Evolutionary conservation across 1,140 invertebrate species (phyloP), one percentile per base, ranked within the genome.

Genomic region (Rhynchophorus ferrugineus): DNA sequence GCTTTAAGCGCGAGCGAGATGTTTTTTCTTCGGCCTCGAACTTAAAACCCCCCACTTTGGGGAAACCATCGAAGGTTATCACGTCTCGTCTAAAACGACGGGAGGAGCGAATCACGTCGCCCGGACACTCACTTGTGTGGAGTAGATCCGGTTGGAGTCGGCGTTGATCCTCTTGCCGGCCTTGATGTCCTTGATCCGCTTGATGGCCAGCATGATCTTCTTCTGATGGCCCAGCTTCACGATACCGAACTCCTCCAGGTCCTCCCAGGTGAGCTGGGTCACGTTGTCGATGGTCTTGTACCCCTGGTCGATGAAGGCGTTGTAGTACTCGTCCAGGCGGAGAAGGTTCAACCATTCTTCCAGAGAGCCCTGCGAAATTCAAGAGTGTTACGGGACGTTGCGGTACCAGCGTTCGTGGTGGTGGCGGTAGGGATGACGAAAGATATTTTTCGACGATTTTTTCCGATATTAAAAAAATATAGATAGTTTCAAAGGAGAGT

Each of bases 181-280:
- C 51, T 85, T 81, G 49, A 96, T 89, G 68, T 96, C 91, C 72
- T 98, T 97, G 11, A 98, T 83, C 71, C 94, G 80, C 70, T 98
- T 98, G 59, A 98, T 96, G 45, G 95, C 95, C 59, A 99, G 74
- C 60, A 95, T 83, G 57, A 99, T 87, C 74, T 97, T 95, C 78
- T 99, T 99, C 72, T 99, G 95, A 71, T 99, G 96, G 18, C 96
- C 96, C 65, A 92, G 71, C 64, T 87, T 83, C 20, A 91, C 83
- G 59, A 99, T 96, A 41, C 96, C 96, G 69, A 98, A 95, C 65
- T 99, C 96, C 75, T 99, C 96, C 59, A 99, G 79, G 75, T 99
- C 96, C 76, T 99, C 96, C 93, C 95, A 98, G 52, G 90, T 92
- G 33, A 98, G 80, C 65, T 96, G 91, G 29, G 89, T 90, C 39